A percentile compares a stretch with the other conserved stretches of the same genome.
These are phyloP conservation scores for Penaeus monodon DNA, from an alignment of 2,888 invertebrate genomes.

Conservation along the genomic window DNA sequence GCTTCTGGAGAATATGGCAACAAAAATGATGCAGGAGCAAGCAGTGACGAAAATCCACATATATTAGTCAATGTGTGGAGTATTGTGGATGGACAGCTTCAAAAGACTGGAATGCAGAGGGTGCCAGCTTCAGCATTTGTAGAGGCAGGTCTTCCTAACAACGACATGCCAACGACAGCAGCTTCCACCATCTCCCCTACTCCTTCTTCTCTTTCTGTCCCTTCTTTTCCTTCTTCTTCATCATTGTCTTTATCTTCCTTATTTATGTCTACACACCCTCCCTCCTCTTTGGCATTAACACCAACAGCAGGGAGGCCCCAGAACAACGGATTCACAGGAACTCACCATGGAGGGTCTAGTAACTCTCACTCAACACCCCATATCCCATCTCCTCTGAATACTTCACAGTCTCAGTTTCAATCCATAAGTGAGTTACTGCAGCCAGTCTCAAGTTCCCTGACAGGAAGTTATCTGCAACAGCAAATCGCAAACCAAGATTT, in stretches of 20 bases:
- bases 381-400: too few species aligned
- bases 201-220: background rate
- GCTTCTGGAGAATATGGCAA: background rate
- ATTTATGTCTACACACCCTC: background rate
- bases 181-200: background rate
- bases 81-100: conserved; percentile 26
- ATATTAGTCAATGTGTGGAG: conserved; percentile 44
- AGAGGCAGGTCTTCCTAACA: background rate
- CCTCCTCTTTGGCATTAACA: background rate
- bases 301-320: too few species aligned
- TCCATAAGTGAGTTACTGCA: too few species aligned
- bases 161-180: background rate
- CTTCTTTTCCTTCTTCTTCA: background rate
- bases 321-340: too few species aligned
- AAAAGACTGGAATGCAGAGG: conserved; percentile 11
- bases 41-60: background rate
- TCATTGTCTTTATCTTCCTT: background rate
- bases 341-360: too few species aligned
- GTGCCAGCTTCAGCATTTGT: conserved; percentile 3
- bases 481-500: too few species aligned
- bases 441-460: too few species aligned
- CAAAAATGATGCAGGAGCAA: background rate
- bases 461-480: too few species aligned
- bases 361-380: too few species aligned
- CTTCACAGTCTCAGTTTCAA: too few species aligned